Evolutionary conservation across 2,888 invertebrate species (phyloP).

Genomic region (Resseliella maxima): DNA sequence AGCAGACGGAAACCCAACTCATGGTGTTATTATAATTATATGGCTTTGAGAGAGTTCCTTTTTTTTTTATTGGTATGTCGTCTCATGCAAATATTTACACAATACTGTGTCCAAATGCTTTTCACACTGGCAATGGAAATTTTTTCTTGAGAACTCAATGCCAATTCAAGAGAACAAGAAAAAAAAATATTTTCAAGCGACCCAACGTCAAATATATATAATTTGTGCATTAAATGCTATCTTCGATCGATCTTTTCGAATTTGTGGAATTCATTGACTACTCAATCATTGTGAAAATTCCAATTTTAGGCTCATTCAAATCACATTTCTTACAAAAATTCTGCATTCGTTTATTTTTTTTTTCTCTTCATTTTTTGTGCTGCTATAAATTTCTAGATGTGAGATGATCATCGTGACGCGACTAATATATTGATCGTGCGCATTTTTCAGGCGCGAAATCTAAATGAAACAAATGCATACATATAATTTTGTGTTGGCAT

Average conservation of each 20-base stretch:
- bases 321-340: neutral
- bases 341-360: neutral
- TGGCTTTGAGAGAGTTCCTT: neutral
- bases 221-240: neutral
- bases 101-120: neutral
- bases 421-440: slow-evolving; percentile 4
- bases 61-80: neutral
- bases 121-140: no score
- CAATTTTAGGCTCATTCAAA: neutral
- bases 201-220: neutral
- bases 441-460: neutral
- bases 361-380: neutral
- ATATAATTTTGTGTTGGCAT: neutral
- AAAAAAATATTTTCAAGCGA: no score
- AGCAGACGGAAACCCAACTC: slow-evolving; percentile 23
- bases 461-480: neutral
- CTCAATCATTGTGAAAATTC: neutral
- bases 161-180: no score
- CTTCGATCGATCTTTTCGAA: neutral
- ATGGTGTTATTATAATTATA: slow-evolving; percentile 47
- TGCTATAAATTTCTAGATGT: neutral
- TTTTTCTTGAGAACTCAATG: slow-evolving; percentile 4
- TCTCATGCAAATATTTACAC: slow-evolving; percentile 44
- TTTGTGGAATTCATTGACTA: neutral
- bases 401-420: neutral